phyloP scores from a whole-genome alignment of 2,888 invertebrate genomes.

The Sipunculus nudus region DNA sequence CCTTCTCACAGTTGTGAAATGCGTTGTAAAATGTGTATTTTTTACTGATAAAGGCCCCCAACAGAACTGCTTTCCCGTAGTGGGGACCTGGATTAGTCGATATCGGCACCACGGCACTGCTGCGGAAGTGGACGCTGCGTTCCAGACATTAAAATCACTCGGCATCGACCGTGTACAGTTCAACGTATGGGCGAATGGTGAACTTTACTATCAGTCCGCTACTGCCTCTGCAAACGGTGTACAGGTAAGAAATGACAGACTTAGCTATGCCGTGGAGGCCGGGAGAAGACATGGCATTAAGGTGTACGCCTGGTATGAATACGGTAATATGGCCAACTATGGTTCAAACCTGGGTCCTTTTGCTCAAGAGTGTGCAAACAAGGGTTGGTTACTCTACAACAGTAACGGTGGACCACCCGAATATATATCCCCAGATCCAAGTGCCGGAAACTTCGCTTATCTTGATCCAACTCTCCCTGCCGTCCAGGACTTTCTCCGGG shows the following conservation, averaged over 20 bases:
- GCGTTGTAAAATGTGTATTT: too few relatives aligned
- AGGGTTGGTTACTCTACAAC: too few relatives aligned
- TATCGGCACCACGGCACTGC: neutral
- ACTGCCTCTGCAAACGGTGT: too few relatives aligned
- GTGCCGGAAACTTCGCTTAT: slow-evolving; percentile 2
- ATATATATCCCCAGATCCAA: too few relatives aligned
- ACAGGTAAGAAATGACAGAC: too few relatives aligned
- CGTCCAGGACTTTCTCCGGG: neutral
- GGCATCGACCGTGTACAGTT: slow-evolving; percentile 7
- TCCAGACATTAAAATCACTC: neutral
- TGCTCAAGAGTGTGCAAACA: neutral
- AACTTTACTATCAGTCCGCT: neutral
- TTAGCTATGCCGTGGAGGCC: too few relatives aligned
- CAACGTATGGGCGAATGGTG: slow-evolving; percentile 13
- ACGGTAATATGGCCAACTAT: neutral
- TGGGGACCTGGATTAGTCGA: slow-evolving; percentile 10
- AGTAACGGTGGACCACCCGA: too few relatives aligned
- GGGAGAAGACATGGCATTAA: neutral
- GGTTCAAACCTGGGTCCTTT: neutral
- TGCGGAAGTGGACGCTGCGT: neutral
- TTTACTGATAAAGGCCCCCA: too few relatives aligned
- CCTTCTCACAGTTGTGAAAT: too few relatives aligned
- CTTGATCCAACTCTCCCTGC: neutral
- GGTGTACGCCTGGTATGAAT: slow-evolving; percentile 7
- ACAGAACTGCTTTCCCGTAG: too few relatives aligned